phyloP scores from a whole-genome alignment of 2,888 invertebrate genomes.

The Limenitis camilla region DNA sequence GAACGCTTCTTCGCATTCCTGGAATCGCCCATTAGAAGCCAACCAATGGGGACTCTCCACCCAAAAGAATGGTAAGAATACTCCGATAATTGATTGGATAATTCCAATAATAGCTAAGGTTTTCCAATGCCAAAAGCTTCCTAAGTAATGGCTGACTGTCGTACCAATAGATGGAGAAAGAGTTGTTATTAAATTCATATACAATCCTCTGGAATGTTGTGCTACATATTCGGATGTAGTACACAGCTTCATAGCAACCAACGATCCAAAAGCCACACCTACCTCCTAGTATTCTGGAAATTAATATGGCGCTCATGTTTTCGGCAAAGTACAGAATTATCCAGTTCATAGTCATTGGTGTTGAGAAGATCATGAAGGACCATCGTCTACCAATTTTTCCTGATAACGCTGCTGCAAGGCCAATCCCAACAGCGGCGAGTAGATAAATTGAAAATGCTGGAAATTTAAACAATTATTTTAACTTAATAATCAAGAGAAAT shows the following conservation, averaged over 20 bases:
- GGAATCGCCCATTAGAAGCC: constrained; percentile 24
- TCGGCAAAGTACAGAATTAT: constrained; percentile 15
- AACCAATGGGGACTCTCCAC: constrained; percentile 28
- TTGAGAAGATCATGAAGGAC: neutral
- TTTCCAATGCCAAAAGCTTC: constrained; percentile 22
- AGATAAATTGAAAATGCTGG: neutral
- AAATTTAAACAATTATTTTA: constrained; percentile 1
- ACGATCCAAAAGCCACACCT: too few species aligned
- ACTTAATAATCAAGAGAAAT: too few species aligned
- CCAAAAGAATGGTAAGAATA: constrained; percentile 19
- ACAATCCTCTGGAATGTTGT: constrained; percentile 14
- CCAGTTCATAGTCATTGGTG: neutral
- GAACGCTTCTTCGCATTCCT: constrained; percentile 20
- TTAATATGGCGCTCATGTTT: constrained; percentile 9
- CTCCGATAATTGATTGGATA: constrained; percentile 10
- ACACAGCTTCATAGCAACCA: constrained; percentile 11
- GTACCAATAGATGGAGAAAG: constrained; percentile 21
- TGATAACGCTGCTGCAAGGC: neutral
- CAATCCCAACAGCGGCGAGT: neutral
- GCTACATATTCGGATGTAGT: constrained; percentile 18
- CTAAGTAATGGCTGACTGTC: constrained; percentile 15
- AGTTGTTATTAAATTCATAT: constrained; percentile 18
- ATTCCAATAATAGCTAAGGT: constrained; percentile 20
- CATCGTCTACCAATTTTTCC: constrained; percentile 4
- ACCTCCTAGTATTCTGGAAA: constrained; percentile 20